phyloP scores from a whole-genome alignment of 1,140 invertebrate species.

The Caenorhabditis latens region DNA sequence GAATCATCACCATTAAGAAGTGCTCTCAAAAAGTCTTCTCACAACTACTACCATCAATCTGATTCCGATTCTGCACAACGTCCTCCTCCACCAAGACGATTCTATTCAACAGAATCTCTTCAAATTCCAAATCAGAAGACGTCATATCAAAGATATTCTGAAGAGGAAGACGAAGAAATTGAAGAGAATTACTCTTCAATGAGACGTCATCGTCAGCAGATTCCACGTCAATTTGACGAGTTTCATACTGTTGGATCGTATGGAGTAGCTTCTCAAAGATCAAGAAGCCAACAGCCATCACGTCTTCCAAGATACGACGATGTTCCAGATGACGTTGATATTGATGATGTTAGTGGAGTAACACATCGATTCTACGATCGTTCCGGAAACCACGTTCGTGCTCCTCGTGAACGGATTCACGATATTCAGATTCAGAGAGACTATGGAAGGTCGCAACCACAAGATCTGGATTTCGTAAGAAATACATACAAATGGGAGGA shows the following conservation, averaged over 20 bases:
- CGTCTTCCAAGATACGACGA: slow-evolving; percentile 41
- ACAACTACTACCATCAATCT: slow-evolving; percentile 38
- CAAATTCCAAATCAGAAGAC: slow-evolving; percentile 1
- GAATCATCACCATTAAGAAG: slow-evolving; percentile 44
- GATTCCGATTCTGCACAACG: background rate
- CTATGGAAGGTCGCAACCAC: slow-evolving; percentile 61
- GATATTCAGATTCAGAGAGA: slow-evolving; percentile 60
- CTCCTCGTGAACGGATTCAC: slow-evolving; percentile 66
- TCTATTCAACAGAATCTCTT: slow-evolving; percentile 17
- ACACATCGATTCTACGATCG: slow-evolving; percentile 65
- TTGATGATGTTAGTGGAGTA: slow-evolving; percentile 63
- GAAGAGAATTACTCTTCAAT: slow-evolving; percentile 30
- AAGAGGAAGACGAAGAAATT: slow-evolving; percentile 43
- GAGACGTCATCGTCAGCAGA: slow-evolving; percentile 18
- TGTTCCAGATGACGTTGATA: slow-evolving; percentile 27
- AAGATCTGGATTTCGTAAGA: slow-evolving; percentile 78
- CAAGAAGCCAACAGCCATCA: slow-evolving; percentile 25
- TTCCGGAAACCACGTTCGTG: slow-evolving; percentile 67
- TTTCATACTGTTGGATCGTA: slow-evolving; percentile 52
- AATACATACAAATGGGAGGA: slow-evolving; percentile 84
- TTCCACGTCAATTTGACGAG: slow-evolving; percentile 14
- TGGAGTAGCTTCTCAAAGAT: slow-evolving; percentile 17
- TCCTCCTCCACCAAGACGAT: slow-evolving; percentile 29
- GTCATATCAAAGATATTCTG: slow-evolving; percentile 33
- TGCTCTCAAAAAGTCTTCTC: slow-evolving; percentile 44